Conservation (phyloP, 2,113 vertebrate genomes). For the Carassius auratus region DNA sequence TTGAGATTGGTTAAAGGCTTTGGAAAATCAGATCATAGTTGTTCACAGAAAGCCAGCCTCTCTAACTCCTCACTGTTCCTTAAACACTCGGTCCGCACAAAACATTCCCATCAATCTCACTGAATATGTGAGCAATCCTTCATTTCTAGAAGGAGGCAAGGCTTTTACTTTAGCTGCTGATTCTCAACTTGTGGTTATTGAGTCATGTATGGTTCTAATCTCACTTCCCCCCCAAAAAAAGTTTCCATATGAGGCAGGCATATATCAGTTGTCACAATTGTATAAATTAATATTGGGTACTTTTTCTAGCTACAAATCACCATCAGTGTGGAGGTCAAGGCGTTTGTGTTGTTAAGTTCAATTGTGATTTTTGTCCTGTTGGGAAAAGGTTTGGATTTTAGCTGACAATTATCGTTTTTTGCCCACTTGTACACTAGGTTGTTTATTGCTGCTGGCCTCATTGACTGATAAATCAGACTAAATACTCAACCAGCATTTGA, state of each 20-base stretch:
- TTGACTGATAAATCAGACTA: neutral
- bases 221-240: neutral
- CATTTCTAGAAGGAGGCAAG: slow-evolving; percentile 7
- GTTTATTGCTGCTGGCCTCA: neutral
- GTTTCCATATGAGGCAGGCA: neutral
- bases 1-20: slow-evolving; percentile 26
- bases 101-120: neutral
- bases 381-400: neutral
- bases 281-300: neutral
- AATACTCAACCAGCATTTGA: neutral
- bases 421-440: neutral
- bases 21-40: slow-evolving; percentile 16
- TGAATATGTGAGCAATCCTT: neutral
- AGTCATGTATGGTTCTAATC: neutral
- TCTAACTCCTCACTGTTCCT: neutral
- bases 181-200: neutral
- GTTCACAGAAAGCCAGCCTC: neutral
- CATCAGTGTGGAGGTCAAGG: neutral
- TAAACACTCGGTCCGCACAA: neutral
- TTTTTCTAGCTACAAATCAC: neutral
- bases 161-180: neutral
- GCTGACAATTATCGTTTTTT: neutral
- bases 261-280: too few species aligned
- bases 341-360: neutral
- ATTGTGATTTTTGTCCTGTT: neutral